Evolutionary conservation across 2,888 invertebrate species (phyloP).

Genomic region (Chrysolina americana): DNA sequence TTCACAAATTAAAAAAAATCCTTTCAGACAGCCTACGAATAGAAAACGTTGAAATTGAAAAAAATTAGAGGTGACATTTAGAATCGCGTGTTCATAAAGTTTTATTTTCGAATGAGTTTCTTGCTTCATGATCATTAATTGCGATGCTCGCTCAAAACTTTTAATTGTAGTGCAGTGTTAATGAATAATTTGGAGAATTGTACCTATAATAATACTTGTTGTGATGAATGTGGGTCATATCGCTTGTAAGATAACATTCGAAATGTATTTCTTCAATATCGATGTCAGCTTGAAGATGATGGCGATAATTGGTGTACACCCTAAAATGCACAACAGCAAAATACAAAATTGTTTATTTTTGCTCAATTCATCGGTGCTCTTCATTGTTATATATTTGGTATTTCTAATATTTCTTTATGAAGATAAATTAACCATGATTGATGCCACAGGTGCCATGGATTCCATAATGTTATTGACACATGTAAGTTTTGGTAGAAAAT

Average conservation of each 20-base stretch:
- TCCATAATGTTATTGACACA: slow-evolving; percentile 19
- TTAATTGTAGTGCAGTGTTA: not conserved
- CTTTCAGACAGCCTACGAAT: too few relatives aligned
- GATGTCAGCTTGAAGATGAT: slow-evolving; percentile 4
- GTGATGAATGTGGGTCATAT: not conserved
- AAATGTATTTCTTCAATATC: slow-evolving; percentile 21
- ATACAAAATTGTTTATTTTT: slow-evolving; percentile 17
- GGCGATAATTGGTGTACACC: slow-evolving; percentile 5
- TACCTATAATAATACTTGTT: not conserved
- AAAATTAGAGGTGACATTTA: too few relatives aligned
- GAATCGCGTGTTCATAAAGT: too few relatives aligned
- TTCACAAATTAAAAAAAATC: too few relatives aligned
- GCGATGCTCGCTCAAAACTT: slow-evolving; percentile 1
- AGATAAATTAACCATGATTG: not conserved
- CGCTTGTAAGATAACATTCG: not conserved
- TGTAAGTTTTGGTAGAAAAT: slow-evolving; percentile 13
- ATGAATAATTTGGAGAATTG: not conserved
- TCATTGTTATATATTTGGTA: not conserved
- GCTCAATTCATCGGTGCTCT: not conserved
- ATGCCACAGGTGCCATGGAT: slow-evolving; percentile 19
- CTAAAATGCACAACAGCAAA: slow-evolving; percentile 10
- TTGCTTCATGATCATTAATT: not conserved
- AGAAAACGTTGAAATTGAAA: too few relatives aligned
- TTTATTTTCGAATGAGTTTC: not conserved
- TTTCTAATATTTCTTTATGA: slow-evolving; percentile 6